Conservation (phyloP, 2,888 invertebrate species). For the Parapristionchus giblindavisi region DNA sequence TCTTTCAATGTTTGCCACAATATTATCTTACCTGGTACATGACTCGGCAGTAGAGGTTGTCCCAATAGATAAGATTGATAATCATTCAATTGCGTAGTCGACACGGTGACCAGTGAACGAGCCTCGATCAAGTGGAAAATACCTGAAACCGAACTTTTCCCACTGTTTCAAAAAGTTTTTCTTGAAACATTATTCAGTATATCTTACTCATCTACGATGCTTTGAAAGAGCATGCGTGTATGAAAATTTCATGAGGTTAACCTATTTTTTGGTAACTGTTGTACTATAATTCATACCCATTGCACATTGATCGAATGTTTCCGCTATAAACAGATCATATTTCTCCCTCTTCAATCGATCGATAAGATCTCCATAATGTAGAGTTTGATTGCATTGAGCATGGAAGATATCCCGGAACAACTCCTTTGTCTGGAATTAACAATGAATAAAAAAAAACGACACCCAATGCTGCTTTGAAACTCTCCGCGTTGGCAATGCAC, state of each 20-base stretch:
- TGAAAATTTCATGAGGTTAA: no score
- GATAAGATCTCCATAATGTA: neutral
- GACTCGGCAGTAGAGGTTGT: constrained; percentile 10
- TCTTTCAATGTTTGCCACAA: no score
- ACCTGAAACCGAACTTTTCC: no score
- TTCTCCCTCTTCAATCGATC: constrained; percentile 17
- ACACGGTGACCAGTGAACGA: constrained; percentile 15
- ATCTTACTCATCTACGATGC: no score
- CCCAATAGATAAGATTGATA: constrained; percentile 24
- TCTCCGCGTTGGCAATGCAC: no score
- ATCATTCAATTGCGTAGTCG: constrained; percentile 20
- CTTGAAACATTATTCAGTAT: no score
- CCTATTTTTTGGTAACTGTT: no score
- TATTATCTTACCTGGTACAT: constrained; percentile 14
- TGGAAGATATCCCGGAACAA: constrained; percentile 3
- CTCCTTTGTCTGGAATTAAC: constrained; percentile 5
- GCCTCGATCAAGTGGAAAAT: constrained; percentile 14
- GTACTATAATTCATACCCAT: no score
- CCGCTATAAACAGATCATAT: constrained; percentile 19
- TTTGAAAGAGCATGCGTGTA: no score
- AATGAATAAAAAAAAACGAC: neutral
- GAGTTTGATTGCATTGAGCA: constrained; percentile 9
- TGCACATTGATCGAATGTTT: constrained; percentile 11
- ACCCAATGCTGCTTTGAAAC: no score
- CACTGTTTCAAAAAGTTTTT: no score